These are phyloP conservation scores for Drosophila kurseongensis DNA, from an alignment of 1,140 invertebrate species.

Conservation along the genomic window DNA sequence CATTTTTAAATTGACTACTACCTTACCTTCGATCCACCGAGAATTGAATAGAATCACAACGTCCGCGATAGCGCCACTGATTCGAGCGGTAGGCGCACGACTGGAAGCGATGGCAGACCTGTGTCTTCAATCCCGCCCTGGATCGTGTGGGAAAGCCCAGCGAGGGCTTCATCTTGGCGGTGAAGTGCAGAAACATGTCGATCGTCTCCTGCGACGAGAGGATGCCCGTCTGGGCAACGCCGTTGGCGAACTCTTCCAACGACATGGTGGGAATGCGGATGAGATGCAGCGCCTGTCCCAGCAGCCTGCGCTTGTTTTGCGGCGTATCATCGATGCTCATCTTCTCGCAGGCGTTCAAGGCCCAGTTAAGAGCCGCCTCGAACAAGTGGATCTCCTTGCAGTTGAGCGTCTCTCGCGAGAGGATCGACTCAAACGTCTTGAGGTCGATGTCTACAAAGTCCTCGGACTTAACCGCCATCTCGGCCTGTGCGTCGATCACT, in stretches of 20 bases:
- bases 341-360: constrained; percentile 92
- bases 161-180: constrained; percentile 92
- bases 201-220: constrained; percentile 95
- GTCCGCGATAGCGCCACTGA: constrained; percentile 96
- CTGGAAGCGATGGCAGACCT: constrained; percentile 97
- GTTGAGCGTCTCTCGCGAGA: constrained; percentile 94
- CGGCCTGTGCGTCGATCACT: constrained; percentile 97
- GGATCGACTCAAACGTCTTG: constrained; percentile 93
- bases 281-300: constrained; percentile 92
- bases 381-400: constrained; percentile 96
- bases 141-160: constrained; percentile 92
- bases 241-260: constrained; percentile 95
- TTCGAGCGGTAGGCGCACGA: constrained; percentile 98
- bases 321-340: constrained; percentile 91
- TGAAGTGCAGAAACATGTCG: constrained; percentile 96
- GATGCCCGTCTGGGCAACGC: constrained; percentile 94
- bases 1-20: no score
- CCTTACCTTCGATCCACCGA: constrained; percentile 90
- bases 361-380: constrained; percentile 95
- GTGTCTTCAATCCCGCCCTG: constrained; percentile 93
- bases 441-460: constrained; percentile 96
- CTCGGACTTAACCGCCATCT: constrained; percentile 96
- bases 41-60: constrained; percentile 97
- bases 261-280: constrained; percentile 96
- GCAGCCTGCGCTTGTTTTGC: constrained; percentile 89